Evolutionary conservation across 2,888 invertebrate species (phyloP), one percentile per base, ranked within the genome.

Genomic region (Automeris io): DNA sequence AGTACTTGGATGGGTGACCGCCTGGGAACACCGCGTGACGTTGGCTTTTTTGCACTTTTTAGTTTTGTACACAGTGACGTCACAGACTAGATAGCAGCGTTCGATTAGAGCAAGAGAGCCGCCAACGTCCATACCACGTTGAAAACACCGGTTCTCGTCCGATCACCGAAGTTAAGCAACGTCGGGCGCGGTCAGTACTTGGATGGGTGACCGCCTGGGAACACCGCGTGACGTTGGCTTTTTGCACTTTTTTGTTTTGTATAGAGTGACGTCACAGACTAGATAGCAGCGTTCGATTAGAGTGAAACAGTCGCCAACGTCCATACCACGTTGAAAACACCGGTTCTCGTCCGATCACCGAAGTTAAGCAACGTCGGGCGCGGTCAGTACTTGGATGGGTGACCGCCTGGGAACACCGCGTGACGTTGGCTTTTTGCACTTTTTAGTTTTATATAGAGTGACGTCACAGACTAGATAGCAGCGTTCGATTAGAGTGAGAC

Each of bases 1-100:
- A 80, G 80, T 81, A 81, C 79, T 79, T 82, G 77, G 79, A 80
- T 81, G 80, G 79, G 79, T 80, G 81, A 80, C 78, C 76, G 76
- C 78, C 71, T 77, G 70, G 66, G 70, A 71, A 70, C 70, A 69
- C 68, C 56, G 43, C 59, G 60, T 62, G 60, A 49, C 50, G 59
- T 61, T 62, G 58, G 60, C 55, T 57, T 61, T 60, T 61, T 29
- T n/a, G n/a, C n/a, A n/a, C n/a, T n/a, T n/a, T n/a, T n/a, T n/a
- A n/a, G n/a, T n/a, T n/a, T n/a, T n/a, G n/a, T n/a, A n/a, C n/a
- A n/a, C n/a, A n/a, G n/a, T n/a, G n/a, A n/a, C n/a, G n/a, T n/a
- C n/a, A n/a, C n/a, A n/a, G n/a, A n/a, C n/a, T n/a, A n/a, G n/a
- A n/a, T n/a, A n/a, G n/a, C n/a, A n/a, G n/a, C n/a, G n/a, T n/a